A percentile compares a stretch with the other conserved stretches of the same genome.
phyloP scores from a whole-genome alignment of 2,113 vertebrate genomes.

The Oryzias javanicus region DNA sequence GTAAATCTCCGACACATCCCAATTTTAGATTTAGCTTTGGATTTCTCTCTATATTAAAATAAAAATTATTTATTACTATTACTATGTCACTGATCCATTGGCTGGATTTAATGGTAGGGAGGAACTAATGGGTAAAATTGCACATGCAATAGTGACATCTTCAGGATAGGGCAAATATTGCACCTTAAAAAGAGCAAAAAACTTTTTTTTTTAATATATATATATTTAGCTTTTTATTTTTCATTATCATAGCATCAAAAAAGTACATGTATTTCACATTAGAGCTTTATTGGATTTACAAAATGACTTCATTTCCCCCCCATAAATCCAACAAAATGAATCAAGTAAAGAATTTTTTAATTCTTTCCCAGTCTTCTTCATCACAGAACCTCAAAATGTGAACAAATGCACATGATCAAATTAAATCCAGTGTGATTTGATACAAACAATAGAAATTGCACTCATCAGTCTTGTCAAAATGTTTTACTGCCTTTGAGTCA shows the following conservation, averaged over 20 bases:
- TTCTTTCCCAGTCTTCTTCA: conserved; percentile 11
- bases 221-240: conserved; percentile 54
- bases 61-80: no score
- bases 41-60: not conserved
- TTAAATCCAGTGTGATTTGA: conserved; percentile 14
- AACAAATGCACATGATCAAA: conserved; percentile 1
- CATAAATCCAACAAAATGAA: conserved; percentile 29
- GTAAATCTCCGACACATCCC: not conserved
- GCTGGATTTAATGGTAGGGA: not conserved
- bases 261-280: conserved; percentile 47
- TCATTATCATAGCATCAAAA: conserved; percentile 55
- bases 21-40: not conserved
- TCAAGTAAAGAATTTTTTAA: conserved; percentile 12
- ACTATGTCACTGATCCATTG: not conserved
- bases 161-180: conserved; percentile 35
- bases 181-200: not conserved
- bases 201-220: conserved; percentile 34
- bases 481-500: not conserved
- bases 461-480: conserved; percentile 7
- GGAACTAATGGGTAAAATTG: not conserved
- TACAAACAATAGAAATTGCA: conserved; percentile 18
- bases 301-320: conserved; percentile 17
- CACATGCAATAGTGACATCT: conserved; percentile 35
- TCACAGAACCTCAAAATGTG: conserved; percentile 37
- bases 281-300: conserved; percentile 19